Evolutionary conservation across 2,797 vertebrate genomes (phyloP).

Genomic region (Orientallactaga sibirica): DNA sequence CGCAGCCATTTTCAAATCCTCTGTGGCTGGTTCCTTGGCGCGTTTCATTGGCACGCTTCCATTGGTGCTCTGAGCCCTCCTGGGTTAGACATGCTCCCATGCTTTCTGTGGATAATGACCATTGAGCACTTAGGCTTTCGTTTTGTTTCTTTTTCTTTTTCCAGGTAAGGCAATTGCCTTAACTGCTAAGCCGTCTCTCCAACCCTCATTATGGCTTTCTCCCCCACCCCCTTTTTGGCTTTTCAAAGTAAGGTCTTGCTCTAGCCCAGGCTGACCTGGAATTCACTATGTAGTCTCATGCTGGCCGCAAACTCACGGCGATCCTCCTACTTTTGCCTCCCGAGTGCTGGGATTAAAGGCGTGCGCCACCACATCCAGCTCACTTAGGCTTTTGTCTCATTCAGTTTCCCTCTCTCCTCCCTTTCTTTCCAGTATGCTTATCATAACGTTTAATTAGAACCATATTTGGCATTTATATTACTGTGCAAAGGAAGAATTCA

Average conservation of each 20-base stretch:
- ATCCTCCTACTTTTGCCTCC: too few species aligned
- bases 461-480: not conserved
- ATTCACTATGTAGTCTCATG: too few species aligned
- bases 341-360: too few species aligned
- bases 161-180: too few species aligned
- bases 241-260: too few species aligned
- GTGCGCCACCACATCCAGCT: too few species aligned
- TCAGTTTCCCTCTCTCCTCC: not conserved
- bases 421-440: not conserved
- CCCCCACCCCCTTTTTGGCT: too few species aligned
- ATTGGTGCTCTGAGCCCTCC: slow-evolving; percentile 23
- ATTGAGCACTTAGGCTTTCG: not conserved
- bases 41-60: not conserved
- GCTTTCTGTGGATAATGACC: not conserved
- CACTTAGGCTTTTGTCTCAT: not conserved
- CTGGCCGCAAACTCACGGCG: too few species aligned
- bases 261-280: too few species aligned
- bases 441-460: slow-evolving; percentile 5
- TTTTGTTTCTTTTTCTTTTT: too few species aligned
- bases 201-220: too few species aligned
- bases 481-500: not conserved
- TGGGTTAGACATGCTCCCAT: not conserved
- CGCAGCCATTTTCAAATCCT: not conserved
- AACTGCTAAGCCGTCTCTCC: too few species aligned
- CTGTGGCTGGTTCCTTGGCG: not conserved